Evolutionary conservation across 2,888 invertebrate genomes (phyloP).

Genomic region (Philhelius pedissequus): DNA sequence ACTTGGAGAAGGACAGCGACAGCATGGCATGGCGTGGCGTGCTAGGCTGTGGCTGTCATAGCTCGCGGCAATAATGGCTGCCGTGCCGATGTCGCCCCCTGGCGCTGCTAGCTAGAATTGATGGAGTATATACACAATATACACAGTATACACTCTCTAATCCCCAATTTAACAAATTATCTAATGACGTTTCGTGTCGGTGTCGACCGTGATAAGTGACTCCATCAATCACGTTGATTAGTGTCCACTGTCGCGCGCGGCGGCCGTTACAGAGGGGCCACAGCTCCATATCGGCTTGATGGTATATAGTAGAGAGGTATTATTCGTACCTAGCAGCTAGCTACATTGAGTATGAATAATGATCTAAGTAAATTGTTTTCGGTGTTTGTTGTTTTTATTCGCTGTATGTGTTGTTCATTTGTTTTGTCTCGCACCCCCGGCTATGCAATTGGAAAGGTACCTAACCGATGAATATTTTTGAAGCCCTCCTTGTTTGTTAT

Average conservation of each 20-base stretch:
- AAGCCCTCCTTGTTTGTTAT: constrained; percentile 25
- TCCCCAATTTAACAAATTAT: constrained; percentile 67
- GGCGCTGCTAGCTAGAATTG: neutral
- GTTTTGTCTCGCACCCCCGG: neutral
- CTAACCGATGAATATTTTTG: constrained; percentile 17
- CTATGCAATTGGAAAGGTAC: neutral
- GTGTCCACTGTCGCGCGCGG: constrained; percentile 51
- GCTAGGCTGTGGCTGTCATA: constrained; percentile 14
- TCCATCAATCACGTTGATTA: constrained; percentile 67
- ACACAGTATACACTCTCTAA: constrained; percentile 36
- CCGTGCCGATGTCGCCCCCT: neutral
- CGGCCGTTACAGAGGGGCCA: constrained; percentile 5
- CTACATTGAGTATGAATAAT: constrained; percentile 63
- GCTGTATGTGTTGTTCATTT: neutral
- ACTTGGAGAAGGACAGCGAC: constrained; percentile 36
- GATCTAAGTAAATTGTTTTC: constrained; percentile 42
- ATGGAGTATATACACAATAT: neutral
- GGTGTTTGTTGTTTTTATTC: constrained; percentile 16
- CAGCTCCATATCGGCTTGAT: neutral
- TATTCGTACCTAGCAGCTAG: neutral
- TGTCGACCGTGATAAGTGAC: constrained; percentile 68
- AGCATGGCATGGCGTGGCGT: neutral
- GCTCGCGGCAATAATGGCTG: constrained; percentile 4
- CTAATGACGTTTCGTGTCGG: constrained; percentile 68
- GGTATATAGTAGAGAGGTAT: neutral